phyloP scores from a whole-genome alignment of 1,140 invertebrate genomes.

The Zophobas morio region DNA sequence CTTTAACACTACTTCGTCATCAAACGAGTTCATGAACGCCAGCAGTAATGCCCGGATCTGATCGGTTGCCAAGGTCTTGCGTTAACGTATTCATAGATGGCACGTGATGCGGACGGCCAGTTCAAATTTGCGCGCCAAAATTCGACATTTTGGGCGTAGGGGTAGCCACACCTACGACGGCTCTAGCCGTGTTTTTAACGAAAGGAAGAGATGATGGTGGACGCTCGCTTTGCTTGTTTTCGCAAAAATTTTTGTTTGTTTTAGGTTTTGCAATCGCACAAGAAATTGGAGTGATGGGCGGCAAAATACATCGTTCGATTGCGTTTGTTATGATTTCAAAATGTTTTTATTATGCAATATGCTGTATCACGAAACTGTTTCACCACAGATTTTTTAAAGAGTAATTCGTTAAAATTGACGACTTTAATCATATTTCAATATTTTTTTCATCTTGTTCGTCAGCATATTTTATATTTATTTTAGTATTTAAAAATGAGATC shows the following conservation, averaged over 20 bases:
- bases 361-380: slow-evolving; percentile 8
- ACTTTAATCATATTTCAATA: no score
- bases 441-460: no score
- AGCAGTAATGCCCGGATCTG: slow-evolving; percentile 57
- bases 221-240: no score
- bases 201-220: no score
- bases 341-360: slow-evolving; percentile 29
- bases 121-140: slow-evolving; percentile 56
- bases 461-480: no score
- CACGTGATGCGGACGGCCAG: slow-evolving; percentile 46
- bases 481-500: no score
- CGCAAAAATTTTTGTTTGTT: not conserved
- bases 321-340: slow-evolving; percentile 23
- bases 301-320: slow-evolving; percentile 4
- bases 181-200: no score
- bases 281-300: not conserved
- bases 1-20: slow-evolving; percentile 56
- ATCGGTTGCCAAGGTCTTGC: slow-evolving; percentile 60
- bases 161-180: not conserved
- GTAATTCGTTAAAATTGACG: not conserved
- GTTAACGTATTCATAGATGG: slow-evolving; percentile 58
- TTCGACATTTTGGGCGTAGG: not conserved
- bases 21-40: slow-evolving; percentile 58
- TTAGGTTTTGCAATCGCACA: not conserved
- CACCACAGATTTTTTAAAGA: slow-evolving; percentile 10